Evolutionary conservation across 2,113 vertebrate genomes (phyloP), one percentile per base, ranked within the genome.

Genomic region (Alaudala cheleensis): DNA sequence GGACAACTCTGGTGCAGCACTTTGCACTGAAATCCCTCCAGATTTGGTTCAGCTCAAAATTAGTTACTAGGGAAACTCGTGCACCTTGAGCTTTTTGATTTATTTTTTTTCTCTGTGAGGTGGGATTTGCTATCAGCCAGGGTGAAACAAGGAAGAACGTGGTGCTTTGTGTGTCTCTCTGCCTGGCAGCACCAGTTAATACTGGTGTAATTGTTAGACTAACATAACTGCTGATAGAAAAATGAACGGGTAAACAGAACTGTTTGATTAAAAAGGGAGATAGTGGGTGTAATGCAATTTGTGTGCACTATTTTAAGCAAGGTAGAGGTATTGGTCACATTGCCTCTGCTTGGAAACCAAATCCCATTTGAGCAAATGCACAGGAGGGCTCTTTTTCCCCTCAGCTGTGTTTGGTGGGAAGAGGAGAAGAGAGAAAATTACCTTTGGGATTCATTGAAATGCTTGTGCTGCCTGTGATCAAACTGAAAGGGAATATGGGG

Each of bases 221-320:
- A 81, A 88, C 19, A 8, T 44, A 87, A 54, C 69, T 22, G 4
- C 88, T 80, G 74, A 60, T 91, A 88, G 65, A 70, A 72, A 81
- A 92, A 33, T 42, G 53, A 88, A 33, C 39, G 91, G 44, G 93
- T 61, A 96, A 96, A 96, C 73, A 95, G 53, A 92, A n/a, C 62
- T 49, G 51, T 81, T 77, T 83, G 92, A 88, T 86, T 53, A 16
- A 66, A 82, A 66, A 66, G 22, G n/a, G 47, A 54, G 62, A 73
- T 80, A 92, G 49, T 4, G 44, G 26, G 49, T 69, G 37, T 73
- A 77, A 83, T 22, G 72, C 72, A 78, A 66, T 82, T 88, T 5
- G 0, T 14, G 28, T 69, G 73, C 1, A 3, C 39, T 92, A 12
- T 90, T 88, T 88, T 70, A 70, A 78, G 90, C 44, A 58, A 88